Evolutionary conservation across 2,888 invertebrate species (phyloP), one percentile per base, ranked within the genome.

Genomic region (Microctonus brassicae): DNA sequence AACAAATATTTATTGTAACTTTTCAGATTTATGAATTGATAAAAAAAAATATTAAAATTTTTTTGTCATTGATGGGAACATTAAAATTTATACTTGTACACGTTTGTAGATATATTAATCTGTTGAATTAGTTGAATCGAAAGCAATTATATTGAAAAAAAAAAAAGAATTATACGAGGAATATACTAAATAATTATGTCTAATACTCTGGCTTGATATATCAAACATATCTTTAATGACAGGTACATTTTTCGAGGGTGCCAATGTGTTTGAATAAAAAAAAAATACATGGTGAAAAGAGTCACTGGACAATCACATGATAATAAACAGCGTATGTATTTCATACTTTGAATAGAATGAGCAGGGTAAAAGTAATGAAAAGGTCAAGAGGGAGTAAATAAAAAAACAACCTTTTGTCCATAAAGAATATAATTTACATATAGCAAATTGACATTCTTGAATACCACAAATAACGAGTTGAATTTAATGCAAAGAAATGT

Each of bases 231-330:
- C 52, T 22, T 53, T 22, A 53, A 65, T 55, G 36, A 34, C 13
- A 17, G 47, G 47, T 47, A 20, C 42, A 65, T 13, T 6, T 64
- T 47, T 47, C 33, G 10, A 64, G 9, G 36, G 52, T 20, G 65
- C 55, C 65, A 55, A 55, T 65, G 65, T 47, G 63, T 65, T 55
- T 47, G 33, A 29, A 52, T 42, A 55, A 20, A 36, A 55, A 55
- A 55, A 65, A 22, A 47, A 20, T n/a, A 36, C 13, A 42, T 42
- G 17, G 1, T 17, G n/a, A 39, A 39, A 36, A 39, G n/a, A 47
- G 17, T 65, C 36, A 65, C 55, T 65, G 65, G 55, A 65, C 65
- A 65, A 65, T 65, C 65, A 65, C 55, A 55, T 34, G 52, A 65
- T 65, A 65, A 65, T 55, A 52, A 65, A 65, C 47, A 52, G 55